Evolutionary conservation across 1,140 invertebrate genomes (phyloP), one percentile per base, ranked within the genome.

Genomic region (Sesamia nonagrioides): DNA sequence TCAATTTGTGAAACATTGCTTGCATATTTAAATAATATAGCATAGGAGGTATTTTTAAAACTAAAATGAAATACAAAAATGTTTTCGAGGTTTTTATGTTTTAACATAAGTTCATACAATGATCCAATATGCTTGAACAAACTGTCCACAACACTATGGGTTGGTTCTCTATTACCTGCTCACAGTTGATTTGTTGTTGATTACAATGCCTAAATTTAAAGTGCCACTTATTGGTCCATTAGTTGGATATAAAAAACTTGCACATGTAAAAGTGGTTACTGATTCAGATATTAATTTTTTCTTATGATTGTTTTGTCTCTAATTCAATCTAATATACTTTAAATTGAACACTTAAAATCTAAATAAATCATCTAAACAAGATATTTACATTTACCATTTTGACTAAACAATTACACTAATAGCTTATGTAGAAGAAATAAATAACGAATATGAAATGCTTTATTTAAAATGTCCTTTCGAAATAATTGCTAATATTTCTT

Each of bases 361-460:
- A 93, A 92, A 93, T 92, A 92, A 93, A 92, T 83, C 87, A 82
- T 92, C 91, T 94, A 94, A 94, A 92, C 88, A 91, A 91, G 88
- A 89, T 94, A 94, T 94, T 92, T 94, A 93, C 92, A 94, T 81
- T 87, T 90, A 92, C 85, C 90, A 91, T 88, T 91, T 89, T 91
- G 89, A 93, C 91, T 93, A 94, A 93, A 89, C 88, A 93, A 91
- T 93, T 93, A 93, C 81, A 91, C 89, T 92, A 93, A 93, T 89
- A 87, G 89, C 90, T 92, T 92, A 92, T 92, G 87, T 91, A 92
- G 85, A 91, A 89, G 88, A 90, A 93, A 94, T 94, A 94, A 94
- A 93, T 94, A 93, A 94, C 91, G 89, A 94, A 93, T 94, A 94
- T 94, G 91, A 94, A 94, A 94, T 92, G 91, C 89, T 91, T 88